Base-by-base conservation (phyloP, 2,113 vertebrate genomes). In the Syngnathus floridae region DNA sequence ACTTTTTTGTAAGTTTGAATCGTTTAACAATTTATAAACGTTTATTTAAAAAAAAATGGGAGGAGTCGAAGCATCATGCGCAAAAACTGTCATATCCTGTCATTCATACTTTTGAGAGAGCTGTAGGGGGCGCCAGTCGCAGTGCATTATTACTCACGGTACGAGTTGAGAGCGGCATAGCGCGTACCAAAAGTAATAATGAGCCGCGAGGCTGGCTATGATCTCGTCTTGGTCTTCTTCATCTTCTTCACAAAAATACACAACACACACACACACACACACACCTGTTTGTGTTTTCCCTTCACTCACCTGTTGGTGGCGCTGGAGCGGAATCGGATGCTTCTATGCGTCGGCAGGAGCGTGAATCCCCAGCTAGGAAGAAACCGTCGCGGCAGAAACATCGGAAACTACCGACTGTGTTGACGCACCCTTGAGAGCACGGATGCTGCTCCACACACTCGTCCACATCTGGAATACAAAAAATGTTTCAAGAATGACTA, bases 151-250 rank as follows among this genome's bases (percentile, higher is more conserved):
- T 99, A 99, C 95, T 99, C 95, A 99, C 95, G 95, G 95, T 99
- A 99, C 95, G 96, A 98, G 95, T 98, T 96, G 95, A 95, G 92
- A 92, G 88, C 91, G 94, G 94, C 95, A 98, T 96, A 98, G 95
- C 96, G 95, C 96, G 95, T 99, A 98, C 95, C 96, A 97, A 97
- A 99, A 98, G 96, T 98, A 98, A 98, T 98, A 98, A 99, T 98
- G 95, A 38, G 88, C 93, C 77, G 87, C 91, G 82, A 88, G 81
- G 82, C 91, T 93, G 91, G 94, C 91, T 5, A 67, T 48, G 70
- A 66, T 82, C 72, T 55, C 59, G 6, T 60, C 69, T 31, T 83
- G 78, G 70, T 80, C 84, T 66, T 65, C 12, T n/a, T 74, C 55
- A 63, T 36, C 49, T 51, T 62, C 62, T 74, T 41, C 60, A 72